Conservation (phyloP, 1,140 invertebrate species). For the Papilio machaon region DNA sequence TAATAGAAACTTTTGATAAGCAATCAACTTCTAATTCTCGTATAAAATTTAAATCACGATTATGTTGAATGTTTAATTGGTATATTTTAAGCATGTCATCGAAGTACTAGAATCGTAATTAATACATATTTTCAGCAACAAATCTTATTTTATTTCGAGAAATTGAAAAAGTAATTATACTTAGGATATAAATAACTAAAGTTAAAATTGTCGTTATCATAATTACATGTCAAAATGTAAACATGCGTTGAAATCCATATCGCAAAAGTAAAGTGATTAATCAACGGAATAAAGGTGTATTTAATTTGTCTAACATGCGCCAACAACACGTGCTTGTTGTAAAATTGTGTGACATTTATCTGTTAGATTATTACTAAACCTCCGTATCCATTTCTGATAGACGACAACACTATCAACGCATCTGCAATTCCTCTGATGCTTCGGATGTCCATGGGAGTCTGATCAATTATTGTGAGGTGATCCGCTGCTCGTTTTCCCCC, state of each 20-base stretch:
- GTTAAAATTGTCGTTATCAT: background rate
- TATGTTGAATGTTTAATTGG: background rate
- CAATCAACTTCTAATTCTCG: background rate
- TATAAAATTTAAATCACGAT: background rate
- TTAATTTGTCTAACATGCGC: background rate
- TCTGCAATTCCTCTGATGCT: too few species aligned
- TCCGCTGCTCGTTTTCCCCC: too few species aligned
- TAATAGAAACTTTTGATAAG: background rate
- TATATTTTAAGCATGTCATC: background rate
- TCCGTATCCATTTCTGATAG: background rate
- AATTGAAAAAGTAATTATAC: too few species aligned
- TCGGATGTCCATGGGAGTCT: too few species aligned
- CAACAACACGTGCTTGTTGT: background rate
- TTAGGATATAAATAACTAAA: too few species aligned
- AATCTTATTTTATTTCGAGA: too few species aligned
- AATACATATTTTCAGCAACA: too few species aligned
- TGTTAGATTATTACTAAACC: constrained; percentile 1
- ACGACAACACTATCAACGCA: too few species aligned
- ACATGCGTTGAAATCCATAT: background rate
- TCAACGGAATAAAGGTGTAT: constrained; percentile 10
- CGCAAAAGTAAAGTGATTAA: background rate
- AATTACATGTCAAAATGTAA: background rate
- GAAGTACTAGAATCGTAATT: too few species aligned
- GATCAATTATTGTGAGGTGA: too few species aligned
- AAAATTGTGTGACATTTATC: constrained; percentile 21